Percentiles rank a stretch among this genome's conserved stretches.
These are phyloP conservation scores for Euura lappo DNA, from an alignment of 1,140 invertebrate species.

Conservation along the genomic window DNA sequence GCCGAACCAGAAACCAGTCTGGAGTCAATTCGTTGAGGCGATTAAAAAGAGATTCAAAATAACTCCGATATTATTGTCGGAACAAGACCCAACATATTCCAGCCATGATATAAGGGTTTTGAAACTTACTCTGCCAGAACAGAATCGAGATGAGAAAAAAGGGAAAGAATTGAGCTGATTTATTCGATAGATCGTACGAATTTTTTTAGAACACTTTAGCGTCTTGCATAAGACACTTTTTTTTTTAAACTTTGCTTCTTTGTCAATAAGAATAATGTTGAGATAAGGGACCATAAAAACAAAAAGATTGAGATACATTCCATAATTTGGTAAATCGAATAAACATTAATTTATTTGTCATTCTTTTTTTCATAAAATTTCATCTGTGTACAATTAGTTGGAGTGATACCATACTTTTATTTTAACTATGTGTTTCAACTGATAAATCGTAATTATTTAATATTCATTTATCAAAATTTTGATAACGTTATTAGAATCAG, in stretches of 20 bases:
- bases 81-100: conserved; percentile 64
- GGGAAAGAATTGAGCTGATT: background rate
- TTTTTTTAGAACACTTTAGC: background rate
- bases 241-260: background rate
- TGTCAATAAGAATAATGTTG: background rate
- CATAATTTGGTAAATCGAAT: background rate
- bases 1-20: conserved; percentile 62
- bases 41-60: conserved; percentile 59
- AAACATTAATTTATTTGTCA: conserved; percentile 3
- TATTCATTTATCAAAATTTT: too few relatives aligned
- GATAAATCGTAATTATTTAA: too few relatives aligned
- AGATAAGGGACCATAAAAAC: background rate
- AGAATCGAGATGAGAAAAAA: background rate
- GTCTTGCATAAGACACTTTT: background rate
- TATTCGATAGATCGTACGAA: background rate
- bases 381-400: too few relatives aligned
- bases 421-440: too few relatives aligned
- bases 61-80: conserved; percentile 56
- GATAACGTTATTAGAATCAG: too few relatives aligned
- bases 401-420: too few relatives aligned
- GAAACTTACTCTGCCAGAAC: conserved; percentile 43
- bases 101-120: conserved; percentile 65
- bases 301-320: background rate
- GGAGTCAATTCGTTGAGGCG: conserved; percentile 60
- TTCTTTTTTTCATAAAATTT: background rate